Base-by-base conservation (phyloP, 2,888 invertebrate genomes). In the Sinohyriopsis cumingii region DNA sequence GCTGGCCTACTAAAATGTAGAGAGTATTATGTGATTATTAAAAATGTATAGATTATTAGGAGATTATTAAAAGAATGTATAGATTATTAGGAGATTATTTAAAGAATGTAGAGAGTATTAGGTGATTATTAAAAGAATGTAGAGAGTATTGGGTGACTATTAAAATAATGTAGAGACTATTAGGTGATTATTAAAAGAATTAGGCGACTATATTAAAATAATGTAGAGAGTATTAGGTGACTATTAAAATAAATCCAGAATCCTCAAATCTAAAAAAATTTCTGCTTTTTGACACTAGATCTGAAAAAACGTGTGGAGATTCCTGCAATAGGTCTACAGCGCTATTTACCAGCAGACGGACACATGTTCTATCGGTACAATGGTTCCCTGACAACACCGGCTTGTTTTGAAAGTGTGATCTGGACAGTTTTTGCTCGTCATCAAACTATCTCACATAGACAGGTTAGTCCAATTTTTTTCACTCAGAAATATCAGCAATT, bases 311-410 rank as follows among this genome's bases (percentile, higher is more conserved):
- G 73, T 61, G 72, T 78, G 25, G 81, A 81, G 62, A 77, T 87
- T n/a, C 76, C 80, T 5, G 80, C 83, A 53, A 66, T 82, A 57
- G 80, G 84, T 5, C 72, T 86, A 64, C 75, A 80, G 33, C 63
- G 74, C 22, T 80, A 86, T 65, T 79, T 88, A 5, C 88, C 88
- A 0, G 67, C 68, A 15, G 84, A 83, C 62, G 79, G 79, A 7
- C 69, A 74, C 7, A 72, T 77, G 22, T 88, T 85, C 70, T 88
- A 77, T 73, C 75, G 88, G 20, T 88, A 88, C 77, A 82, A 84
- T 60, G 88, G 88, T 15, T 87, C 87, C 7, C 76, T 88, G 55
- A 88, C 88, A 15, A 87, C 87, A 33, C 88, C 88, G 0, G 81
- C 81, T 3, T 88, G 88, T 69, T 83, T 82, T 66, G 88, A 88